Evolutionary conservation across 1,140 invertebrate genomes (phyloP), one percentile per base, ranked within the genome.

Genomic region (Polypedilum pembai): DNA sequence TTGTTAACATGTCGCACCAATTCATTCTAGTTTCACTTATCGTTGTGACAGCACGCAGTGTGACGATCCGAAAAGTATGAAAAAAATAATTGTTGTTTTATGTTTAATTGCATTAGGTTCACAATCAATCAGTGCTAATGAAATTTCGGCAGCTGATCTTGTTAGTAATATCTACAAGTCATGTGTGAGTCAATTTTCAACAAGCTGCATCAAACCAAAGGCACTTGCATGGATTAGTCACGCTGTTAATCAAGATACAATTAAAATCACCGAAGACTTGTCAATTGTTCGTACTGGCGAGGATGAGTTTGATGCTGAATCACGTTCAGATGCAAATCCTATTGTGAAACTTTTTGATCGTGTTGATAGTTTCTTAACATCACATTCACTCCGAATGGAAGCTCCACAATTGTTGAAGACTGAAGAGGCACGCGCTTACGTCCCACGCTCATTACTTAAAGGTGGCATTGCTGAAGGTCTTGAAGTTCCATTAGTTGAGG

Each of bases 191-290:
- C 85, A 87, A 77, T 86, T 88, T 77, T 88, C 87, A 66, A 82
- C 87, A 73, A 84, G 84, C 74, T 93, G 92, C 82, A 88, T 90
- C 56, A 90, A 91, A 78, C 91, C 91, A 8, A 91, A 90, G 81
- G 86, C 92, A 15, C 79, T 92, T 75, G 83, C 87, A 72, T 93
- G 91, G 85, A 85, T 92, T 63, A 89, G 86, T 76, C 82, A 86
- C 21, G 89, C 88, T 3, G 82, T 85, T 24, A 85, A 88, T 75
- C 85, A 90, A 77, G 87, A 90, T 41, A 87, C 87, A 78, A 87
- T 93, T 75, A 86, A 85, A 17, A 86, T 93, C 69, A 92, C 91
- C 1, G 86, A 91, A 4, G 89, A 92, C 77, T 82, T 93, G 63
- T 84, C 87, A 3, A 85, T 93, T 56, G 85, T 92, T 3, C 89